Percentiles rank a stretch among this genome's conserved stretches.
Evolutionary conservation across 1,140 invertebrate species (phyloP).

Genomic region (Lamellibrachia luymesi): DNA sequence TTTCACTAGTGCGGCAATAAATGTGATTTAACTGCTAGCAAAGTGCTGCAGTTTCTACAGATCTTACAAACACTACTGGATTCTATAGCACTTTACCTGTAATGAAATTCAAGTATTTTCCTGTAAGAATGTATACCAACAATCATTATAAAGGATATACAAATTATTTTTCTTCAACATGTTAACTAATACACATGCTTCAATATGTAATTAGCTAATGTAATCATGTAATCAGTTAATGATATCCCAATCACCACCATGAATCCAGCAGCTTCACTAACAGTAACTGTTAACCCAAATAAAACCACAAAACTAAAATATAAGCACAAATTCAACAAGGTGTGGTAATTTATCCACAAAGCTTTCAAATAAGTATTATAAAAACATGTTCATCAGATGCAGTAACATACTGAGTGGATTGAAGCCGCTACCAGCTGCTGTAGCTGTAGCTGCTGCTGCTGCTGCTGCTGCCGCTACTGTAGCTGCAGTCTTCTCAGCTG

Average conservation of each 20-base stretch:
- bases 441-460: neutral
- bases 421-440: neutral
- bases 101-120: neutral
- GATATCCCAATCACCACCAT: no score
- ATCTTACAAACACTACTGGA: neutral
- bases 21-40: neutral
- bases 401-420: neutral
- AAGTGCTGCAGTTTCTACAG: neutral
- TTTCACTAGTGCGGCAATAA: neutral
- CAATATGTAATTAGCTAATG: neutral
- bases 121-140: neutral
- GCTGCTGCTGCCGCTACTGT: neutral
- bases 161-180: neutral
- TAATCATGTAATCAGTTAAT: neutral
- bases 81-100: neutral
- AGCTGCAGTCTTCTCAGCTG: neutral
- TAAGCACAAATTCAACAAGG: neutral
- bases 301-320: neutral
- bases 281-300: neutral
- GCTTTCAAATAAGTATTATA: neutral
- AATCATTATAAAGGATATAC: neutral
- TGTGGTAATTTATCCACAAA: neutral
- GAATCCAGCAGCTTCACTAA: neutral
- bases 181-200: neutral
- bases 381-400: neutral